A percentile compares a stretch with the other conserved stretches of the same genome.
These are phyloP conservation scores for Neosalanx taihuensis DNA, from an alignment of 2,797 vertebrate genomes.

Conservation along the genomic window DNA sequence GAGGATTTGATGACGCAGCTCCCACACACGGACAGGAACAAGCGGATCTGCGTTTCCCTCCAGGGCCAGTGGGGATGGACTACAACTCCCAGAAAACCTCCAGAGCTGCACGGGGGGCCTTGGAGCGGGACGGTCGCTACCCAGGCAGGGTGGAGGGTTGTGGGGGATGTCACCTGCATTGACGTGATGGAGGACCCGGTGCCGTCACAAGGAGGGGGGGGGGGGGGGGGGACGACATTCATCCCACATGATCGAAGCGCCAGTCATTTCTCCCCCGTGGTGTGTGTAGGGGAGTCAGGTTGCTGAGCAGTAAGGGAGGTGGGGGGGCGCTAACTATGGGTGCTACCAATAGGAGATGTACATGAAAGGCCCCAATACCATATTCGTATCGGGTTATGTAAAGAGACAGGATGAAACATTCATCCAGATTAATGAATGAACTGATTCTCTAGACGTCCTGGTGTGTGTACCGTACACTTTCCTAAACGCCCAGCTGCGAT, in stretches of 20 bases:
- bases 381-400: constrained; percentile 35
- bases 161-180: constrained; percentile 60
- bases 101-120: constrained; percentile 47
- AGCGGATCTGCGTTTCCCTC: constrained; percentile 25
- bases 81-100: constrained; percentile 59
- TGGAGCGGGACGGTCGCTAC: constrained; percentile 70
- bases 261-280: too few species aligned
- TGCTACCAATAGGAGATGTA: constrained; percentile 38
- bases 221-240: too few species aligned
- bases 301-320: too few species aligned
- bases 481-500: constrained; percentile 50
- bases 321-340: constrained; percentile 9
- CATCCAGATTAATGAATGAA: constrained; percentile 13
- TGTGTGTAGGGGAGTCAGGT: not conserved
- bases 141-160: constrained; percentile 68
- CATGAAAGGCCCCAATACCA: constrained; percentile 23
- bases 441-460: constrained; percentile 41
- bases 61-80: too few species aligned
- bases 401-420: constrained; percentile 37
- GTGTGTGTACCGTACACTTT: constrained; percentile 50
- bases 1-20: too few species aligned
- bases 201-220: not conserved
- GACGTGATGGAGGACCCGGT: constrained; percentile 71
- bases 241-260: too few species aligned
- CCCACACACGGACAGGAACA: too few species aligned